Conservation (phyloP, 2,113 vertebrate species). For the Rhombomys opimus region DNA sequence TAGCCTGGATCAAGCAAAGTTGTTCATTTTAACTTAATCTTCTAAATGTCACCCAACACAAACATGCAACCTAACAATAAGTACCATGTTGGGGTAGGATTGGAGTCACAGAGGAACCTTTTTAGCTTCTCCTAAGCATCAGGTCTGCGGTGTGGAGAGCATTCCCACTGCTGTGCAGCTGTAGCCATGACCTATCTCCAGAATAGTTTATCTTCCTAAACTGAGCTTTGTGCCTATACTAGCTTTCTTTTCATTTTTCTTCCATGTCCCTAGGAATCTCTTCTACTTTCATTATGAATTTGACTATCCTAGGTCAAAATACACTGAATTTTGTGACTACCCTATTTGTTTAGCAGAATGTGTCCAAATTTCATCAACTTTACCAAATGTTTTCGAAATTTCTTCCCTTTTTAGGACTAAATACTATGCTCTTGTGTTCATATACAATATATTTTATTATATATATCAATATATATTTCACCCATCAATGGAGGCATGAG, state of each 20-base stretch:
- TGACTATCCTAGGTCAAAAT: background rate
- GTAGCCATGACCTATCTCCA: background rate
- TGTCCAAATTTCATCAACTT: background rate
- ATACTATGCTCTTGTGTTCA: background rate
- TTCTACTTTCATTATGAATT: background rate
- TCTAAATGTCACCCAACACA: background rate
- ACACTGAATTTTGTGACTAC: background rate
- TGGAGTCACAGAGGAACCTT: background rate
- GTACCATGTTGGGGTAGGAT: background rate
- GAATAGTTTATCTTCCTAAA: background rate
- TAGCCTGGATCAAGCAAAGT: background rate
- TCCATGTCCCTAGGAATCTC: background rate
- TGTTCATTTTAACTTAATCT: background rate
- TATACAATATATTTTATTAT: background rate
- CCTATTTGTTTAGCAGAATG: background rate
- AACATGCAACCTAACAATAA: background rate
- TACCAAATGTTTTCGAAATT: background rate
- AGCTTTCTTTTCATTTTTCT: background rate
- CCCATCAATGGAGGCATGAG: background rate
- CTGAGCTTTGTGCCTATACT: background rate
- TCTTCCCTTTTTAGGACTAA: background rate
- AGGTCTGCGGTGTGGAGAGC: background rate
- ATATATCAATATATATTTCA: background rate
- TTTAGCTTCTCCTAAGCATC: background rate
- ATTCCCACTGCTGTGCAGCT: background rate